Evolutionary conservation across 1,140 invertebrate genomes (phyloP).

Genomic region (Argopecten irradians): DNA sequence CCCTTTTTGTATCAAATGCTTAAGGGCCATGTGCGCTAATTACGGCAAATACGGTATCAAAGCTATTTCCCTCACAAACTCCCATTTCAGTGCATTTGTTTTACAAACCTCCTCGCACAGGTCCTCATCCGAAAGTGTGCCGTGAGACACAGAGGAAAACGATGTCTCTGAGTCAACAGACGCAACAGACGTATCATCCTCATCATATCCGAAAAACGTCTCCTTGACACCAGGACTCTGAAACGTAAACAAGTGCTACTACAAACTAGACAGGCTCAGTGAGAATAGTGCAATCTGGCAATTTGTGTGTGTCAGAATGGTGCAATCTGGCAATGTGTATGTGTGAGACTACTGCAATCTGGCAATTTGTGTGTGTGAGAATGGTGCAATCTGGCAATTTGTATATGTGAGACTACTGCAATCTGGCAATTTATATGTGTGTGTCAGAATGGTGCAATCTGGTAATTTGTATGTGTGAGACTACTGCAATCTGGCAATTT

Average conservation of each 20-base stretch:
- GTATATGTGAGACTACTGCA: not conserved
- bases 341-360: too few relatives aligned
- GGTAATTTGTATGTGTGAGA: too few relatives aligned
- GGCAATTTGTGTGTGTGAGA: not conserved
- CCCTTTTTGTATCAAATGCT: too few relatives aligned
- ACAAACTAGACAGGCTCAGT: not conserved
- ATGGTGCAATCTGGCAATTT: too few relatives aligned
- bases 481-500: too few relatives aligned
- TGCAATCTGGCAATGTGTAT: too few relatives aligned
- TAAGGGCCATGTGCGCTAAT: not conserved
- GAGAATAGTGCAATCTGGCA: not conserved
- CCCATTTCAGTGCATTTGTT: not conserved
- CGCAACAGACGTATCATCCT: conserved; percentile 51
- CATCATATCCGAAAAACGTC: conserved; percentile 70
- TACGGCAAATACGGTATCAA: too few relatives aligned
- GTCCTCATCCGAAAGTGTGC: conserved; percentile 68
- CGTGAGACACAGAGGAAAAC: conserved; percentile 63
- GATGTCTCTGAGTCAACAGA: conserved; percentile 69
- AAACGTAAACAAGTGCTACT: conserved; percentile 23
- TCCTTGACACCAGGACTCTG: conserved; percentile 62
- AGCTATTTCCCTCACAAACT: too few relatives aligned
- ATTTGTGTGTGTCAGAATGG: not conserved
- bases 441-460: not conserved
- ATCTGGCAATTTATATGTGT: not conserved
- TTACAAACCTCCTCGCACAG: conserved; percentile 69